Base-by-base conservation (phyloP, 1,140 invertebrate genomes). In the Papilio dardanus region DNA sequence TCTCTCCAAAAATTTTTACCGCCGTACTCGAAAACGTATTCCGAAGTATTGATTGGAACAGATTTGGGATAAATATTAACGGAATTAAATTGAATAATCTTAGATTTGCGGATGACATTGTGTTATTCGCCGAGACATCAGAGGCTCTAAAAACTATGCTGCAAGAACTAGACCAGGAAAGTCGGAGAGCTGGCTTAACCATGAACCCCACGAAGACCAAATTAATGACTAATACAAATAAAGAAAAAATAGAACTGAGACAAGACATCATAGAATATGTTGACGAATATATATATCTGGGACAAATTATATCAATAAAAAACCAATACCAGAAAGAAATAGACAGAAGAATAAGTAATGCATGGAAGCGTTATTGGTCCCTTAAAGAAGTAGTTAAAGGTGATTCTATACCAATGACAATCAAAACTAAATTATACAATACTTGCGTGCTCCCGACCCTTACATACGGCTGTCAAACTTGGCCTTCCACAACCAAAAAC, bases 71-170 rank as follows among this genome's bases (percentile, higher is more conserved):
- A 65, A 75, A 77, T 65, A 78, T 76, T 2, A 30, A 80, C 58
- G 79, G 75, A 73, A 30, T 42, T 35, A 74, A 58, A 73, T 21
- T 78, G 24, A 80, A 75, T 67, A 73, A 80, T 42, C 50, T 80
- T 4, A 67, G 75, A 75, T 78, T 80, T 16, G 74, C 75, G 8
- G 76, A 80, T 40, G 71, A 78, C 46, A 78, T 78, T 58, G 66
- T 76, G n/a, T 24, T 78, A 31, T 50, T 78, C 31, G 58, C 74
- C 68, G 78, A 77, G 77, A n/a, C 66, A 12, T 69, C 75, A 40
- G 28, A 67, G n/a, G 77, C 14, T 1, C 46, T 77, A 42, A 73
- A 74, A 75, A n/a, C 62, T 42, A 80, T 78, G 71, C 66, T 80
- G 24, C 50, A 76, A 42, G 28, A 74, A 58, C 62, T 78, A 76